Base-by-base conservation (phyloP, 2,888 invertebrate genomes). In the Agrotis segetum region DNA sequence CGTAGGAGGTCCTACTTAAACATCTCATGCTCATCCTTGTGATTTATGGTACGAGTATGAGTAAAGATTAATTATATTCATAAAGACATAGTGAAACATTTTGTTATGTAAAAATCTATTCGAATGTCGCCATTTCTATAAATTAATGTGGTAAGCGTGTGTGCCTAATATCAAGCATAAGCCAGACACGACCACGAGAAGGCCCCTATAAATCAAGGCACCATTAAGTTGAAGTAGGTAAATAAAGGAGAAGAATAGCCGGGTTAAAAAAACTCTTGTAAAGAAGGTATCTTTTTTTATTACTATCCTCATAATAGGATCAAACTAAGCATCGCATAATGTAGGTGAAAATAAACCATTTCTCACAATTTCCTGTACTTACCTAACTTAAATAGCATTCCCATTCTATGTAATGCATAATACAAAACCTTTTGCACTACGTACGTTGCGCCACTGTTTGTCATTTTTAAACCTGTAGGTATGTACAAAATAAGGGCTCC, bases 61-160 rank as follows among this genome's bases (percentile, higher is more conserved):
- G 34, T 7, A 34, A 40, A 40, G 40, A 40, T 40, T 1, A 40
- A 40, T 40, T 40, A 11, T 40, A 11, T 9, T 11, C 40, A 40
- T 40, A 40, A 9, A 34, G 11, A 40, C 9, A 40, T 2, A 40
- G 11, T 29, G 2, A 5, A 1, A 53, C 2, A 24, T 34, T 29
- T 9, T 11, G 9, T 2, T 29, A 11, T 3, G 4, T 29, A 55
- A 56, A 56, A 56, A 56, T 19, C 56, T 14, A 56, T n/a, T 34
- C 56, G n/a, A 46, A 60, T 60, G 14, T 60, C 29, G 19, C 21
- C 40, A 44, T 64, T 74, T 40, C 55, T 7, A 47, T 21, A 53
- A 19, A 71, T 49, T 5, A 3, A 74, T 53, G 71, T 73, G 40
- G 19, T 6, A 24, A 11, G 73, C 34, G 53, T 62, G 52, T n/a